Evolutionary conservation across 2,797 vertebrate species (phyloP).

Genomic region (Remorina albescens): DNA sequence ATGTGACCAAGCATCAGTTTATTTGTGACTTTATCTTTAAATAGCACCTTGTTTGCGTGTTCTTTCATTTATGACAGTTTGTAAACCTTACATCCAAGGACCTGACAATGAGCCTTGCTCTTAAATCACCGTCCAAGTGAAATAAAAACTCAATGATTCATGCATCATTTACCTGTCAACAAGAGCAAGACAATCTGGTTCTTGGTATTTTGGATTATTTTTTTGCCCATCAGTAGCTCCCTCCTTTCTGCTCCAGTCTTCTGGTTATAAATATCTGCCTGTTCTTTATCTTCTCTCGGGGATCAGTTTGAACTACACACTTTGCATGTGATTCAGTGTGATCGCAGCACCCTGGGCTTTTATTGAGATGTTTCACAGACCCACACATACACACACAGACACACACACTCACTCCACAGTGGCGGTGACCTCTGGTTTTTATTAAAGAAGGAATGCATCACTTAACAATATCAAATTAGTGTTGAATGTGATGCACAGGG

Average conservation of each 20-base stretch:
- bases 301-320: neutral
- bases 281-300: constrained; percentile 17
- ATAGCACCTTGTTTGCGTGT: constrained; percentile 19
- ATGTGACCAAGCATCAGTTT: neutral
- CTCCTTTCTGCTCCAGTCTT: constrained; percentile 8
- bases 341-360: constrained; percentile 26
- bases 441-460: constrained; percentile 76
- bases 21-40: constrained; percentile 15
- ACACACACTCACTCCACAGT: constrained; percentile 44
- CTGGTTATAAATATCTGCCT: constrained; percentile 38
- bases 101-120: neutral
- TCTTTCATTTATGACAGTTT: neutral
- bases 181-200: constrained; percentile 30
- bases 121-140: constrained; percentile 15
- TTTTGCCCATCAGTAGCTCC: neutral
- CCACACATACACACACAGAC: constrained; percentile 36
- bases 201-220: constrained; percentile 8
- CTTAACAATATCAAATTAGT: constrained; percentile 74
- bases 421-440: constrained; percentile 61
- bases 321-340: constrained; percentile 21
- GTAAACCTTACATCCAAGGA: neutral
- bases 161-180: constrained; percentile 27
- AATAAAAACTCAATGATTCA: neutral
- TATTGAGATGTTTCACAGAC: constrained; percentile 28
- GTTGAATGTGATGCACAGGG: constrained; percentile 42